Base-by-base conservation (phyloP, 1,140 invertebrate genomes). In the Fopius arisanus region DNA sequence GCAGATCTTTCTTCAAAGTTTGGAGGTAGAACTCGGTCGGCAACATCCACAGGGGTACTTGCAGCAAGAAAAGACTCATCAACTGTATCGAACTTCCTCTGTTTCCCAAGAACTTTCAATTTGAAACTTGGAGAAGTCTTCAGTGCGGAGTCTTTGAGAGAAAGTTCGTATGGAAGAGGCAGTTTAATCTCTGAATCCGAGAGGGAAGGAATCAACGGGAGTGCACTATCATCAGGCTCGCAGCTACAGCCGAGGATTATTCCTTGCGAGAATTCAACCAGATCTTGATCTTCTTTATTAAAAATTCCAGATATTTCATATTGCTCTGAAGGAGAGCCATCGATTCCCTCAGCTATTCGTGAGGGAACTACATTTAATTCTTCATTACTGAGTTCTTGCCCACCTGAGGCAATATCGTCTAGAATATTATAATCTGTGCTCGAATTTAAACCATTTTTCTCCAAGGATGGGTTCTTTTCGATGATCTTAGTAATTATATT, bases 341-440 rank as follows among this genome's bases (percentile, higher is more conserved):
- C 70, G 28, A n/a, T 63, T 10, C 26, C 10, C 41, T 28, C 68
- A 26, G 12, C 21, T 54, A 5, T 16, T 14, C n/a, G 3, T 12
- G 4, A 31, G 21, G 41, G 37, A 59, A 9, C 26, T 62, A 37
- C 66, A 67, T 40, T 26, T 19, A 41, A 21, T 41, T 40, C 12
- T 7, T 43, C 19, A 10, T 21, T 12, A 51, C 14, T 69, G 9
- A 21, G 59, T 14, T 70, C 72, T 16, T 48, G 63, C 6, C 16
- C n/a, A 14, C 54, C 21, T 3, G 63, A 67, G 14, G 59, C 43
- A 23, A 74, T 71, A 33, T 75, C 73, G 43, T 78, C 71, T 10
- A 78, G 65, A 68, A 76, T 76, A 63, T 78, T 78, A 40, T 76
- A 78, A 73, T 78, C 85, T 14, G 84, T 77, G 37, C 84, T 88